phyloP scores from a whole-genome alignment of 2,888 invertebrate species.

The Cryptocephalus primarius region DNA sequence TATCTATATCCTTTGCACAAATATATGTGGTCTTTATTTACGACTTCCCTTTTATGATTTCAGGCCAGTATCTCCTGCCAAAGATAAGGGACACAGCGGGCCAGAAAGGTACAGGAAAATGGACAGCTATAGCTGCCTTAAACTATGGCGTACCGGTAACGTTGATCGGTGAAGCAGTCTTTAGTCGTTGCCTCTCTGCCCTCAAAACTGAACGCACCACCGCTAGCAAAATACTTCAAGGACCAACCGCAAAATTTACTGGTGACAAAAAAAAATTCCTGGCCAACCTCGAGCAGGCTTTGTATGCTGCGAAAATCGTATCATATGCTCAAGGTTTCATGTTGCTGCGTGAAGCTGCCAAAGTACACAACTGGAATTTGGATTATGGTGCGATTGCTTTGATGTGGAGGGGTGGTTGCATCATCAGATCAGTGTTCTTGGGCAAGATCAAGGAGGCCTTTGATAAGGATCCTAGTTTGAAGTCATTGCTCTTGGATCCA shows the following conservation, averaged over 20 bases:
- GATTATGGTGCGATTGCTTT: slow-evolving; percentile 97
- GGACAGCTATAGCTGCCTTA: slow-evolving; percentile 94
- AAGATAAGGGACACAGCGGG: slow-evolving; percentile 95
- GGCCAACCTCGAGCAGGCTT: slow-evolving; percentile 72
- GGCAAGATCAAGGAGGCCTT: slow-evolving; percentile 91
- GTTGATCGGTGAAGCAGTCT: slow-evolving; percentile 96
- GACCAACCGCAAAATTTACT: slow-evolving; percentile 50
- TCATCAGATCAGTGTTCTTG: slow-evolving; percentile 83
- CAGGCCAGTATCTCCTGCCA: slow-evolving; percentile 66
- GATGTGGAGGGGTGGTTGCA: slow-evolving; percentile 99
- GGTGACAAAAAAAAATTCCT: slow-evolving; percentile 73
- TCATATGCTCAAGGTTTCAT: slow-evolving; percentile 90
- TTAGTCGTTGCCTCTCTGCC: slow-evolving; percentile 88
- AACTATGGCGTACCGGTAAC: slow-evolving; percentile 97
- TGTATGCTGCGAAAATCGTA: slow-evolving; percentile 96
- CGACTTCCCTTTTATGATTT: slow-evolving; percentile 1
- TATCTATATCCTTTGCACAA: too few relatives aligned
- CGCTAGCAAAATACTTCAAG: slow-evolving; percentile 69
- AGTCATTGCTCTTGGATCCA: slow-evolving; percentile 82
- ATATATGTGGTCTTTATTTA: too few relatives aligned
- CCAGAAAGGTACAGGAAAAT: slow-evolving; percentile 98
- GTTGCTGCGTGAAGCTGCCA: slow-evolving; percentile 84
- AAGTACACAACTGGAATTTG: slow-evolving; percentile 83
- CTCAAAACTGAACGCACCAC: slow-evolving; percentile 76
- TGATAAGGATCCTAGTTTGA: slow-evolving; percentile 73